phyloP scores from a whole-genome alignment of 2,797 vertebrate genomes.

The Fistularia commersonii region DNA sequence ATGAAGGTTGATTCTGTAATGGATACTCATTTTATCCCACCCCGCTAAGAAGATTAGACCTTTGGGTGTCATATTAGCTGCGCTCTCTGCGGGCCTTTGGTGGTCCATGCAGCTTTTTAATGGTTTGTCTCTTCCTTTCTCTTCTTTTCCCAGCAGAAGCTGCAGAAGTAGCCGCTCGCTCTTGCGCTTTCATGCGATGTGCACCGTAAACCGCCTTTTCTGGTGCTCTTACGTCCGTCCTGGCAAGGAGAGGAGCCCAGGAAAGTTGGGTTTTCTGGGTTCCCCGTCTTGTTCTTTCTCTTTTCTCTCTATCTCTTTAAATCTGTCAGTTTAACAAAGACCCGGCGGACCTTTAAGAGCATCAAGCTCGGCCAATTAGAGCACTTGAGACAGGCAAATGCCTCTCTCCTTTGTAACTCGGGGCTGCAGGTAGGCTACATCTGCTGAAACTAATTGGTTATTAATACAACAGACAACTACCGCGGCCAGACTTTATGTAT shows the following conservation, averaged over 20 bases:
- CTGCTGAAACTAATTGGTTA: constrained; percentile 45
- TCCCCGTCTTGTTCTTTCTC: constrained; percentile 7
- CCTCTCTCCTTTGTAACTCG: constrained; percentile 34
- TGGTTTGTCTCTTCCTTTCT: constrained; percentile 42
- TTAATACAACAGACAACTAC: constrained; percentile 28
- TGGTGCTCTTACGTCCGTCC: too few relatives aligned
- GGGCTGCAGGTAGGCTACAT: constrained; percentile 35
- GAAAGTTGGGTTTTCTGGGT: constrained; percentile 47
- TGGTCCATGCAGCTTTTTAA: constrained; percentile 87
- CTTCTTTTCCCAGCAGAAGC: constrained; percentile 2
- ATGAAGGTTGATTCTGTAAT: constrained; percentile 97
- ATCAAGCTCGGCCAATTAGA: constrained; percentile 53
- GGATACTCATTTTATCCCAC: constrained; percentile 97
- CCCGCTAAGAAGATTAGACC: constrained; percentile 99
- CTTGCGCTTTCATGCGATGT: not conserved
- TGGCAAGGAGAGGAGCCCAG: constrained; percentile 24
- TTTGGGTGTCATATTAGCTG: constrained; percentile 96
- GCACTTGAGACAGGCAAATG: constrained; percentile 55
- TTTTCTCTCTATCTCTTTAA: constrained; percentile 40
- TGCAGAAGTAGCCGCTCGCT: constrained; percentile 2
- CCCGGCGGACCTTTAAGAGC: constrained; percentile 34
- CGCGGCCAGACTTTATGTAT: constrained; percentile 24
- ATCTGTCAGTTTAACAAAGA: constrained; percentile 59
- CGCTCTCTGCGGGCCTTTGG: constrained; percentile 91
- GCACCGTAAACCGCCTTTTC: not conserved